Evolutionary conservation across 2,888 invertebrate species (phyloP).

Genomic region (Chloroclystis v-ata): DNA sequence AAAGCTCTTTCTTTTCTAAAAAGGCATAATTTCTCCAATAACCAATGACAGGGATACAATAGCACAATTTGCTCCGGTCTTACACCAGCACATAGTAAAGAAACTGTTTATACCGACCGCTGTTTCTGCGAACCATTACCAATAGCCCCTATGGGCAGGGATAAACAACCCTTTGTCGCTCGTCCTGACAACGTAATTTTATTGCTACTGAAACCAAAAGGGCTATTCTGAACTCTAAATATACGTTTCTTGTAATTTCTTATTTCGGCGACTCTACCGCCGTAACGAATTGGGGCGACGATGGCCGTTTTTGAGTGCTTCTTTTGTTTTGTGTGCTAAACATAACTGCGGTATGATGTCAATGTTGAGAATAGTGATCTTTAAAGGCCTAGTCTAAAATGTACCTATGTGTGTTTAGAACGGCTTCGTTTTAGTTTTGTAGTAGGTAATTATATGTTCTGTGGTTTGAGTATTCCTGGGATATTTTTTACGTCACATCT

Average conservation of each 20-base stretch:
- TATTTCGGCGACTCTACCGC: constrained; percentile 32
- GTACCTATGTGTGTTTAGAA: too few relatives aligned
- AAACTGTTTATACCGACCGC: constrained; percentile 37
- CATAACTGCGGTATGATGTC: neutral
- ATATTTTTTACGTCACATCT: too few relatives aligned
- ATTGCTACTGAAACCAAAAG: constrained; percentile 63
- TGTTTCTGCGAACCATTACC: constrained; percentile 47
- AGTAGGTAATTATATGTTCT: too few relatives aligned
- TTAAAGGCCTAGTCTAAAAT: too few relatives aligned
- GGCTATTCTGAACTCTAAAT: constrained; percentile 38
- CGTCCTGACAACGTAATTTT: constrained; percentile 49
- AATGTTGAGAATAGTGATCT: neutral
- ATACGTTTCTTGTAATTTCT: constrained; percentile 44
- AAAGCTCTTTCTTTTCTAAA: neutral
- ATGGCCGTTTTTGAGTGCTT: constrained; percentile 1
- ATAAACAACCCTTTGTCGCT: constrained; percentile 48
- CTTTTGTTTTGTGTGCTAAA: constrained; percentile 1
- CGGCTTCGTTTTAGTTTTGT: too few relatives aligned
- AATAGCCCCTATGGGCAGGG: constrained; percentile 14
- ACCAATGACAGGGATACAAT: neutral
- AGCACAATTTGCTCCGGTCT: constrained; percentile 37
- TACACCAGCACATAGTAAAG: constrained; percentile 27
- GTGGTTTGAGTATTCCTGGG: too few relatives aligned
- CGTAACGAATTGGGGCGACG: constrained; percentile 30
- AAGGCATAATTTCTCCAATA: neutral